Conservation (phyloP, 1,140 invertebrate genomes). For the Lordiphosa stackelbergi region DNA sequence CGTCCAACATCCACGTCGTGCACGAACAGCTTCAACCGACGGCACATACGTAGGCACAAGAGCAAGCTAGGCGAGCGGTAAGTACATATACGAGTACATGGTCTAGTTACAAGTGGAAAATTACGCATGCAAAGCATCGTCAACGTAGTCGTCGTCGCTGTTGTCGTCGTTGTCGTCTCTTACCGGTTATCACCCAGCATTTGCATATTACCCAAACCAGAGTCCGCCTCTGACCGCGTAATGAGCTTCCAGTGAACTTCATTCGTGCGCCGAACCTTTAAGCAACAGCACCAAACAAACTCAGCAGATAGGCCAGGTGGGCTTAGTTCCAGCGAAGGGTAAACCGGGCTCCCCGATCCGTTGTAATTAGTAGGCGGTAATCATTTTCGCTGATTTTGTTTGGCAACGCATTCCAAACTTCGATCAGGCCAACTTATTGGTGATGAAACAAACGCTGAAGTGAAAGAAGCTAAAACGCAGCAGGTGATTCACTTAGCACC, state of each 20-base stretch:
- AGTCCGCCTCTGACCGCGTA: slow-evolving; percentile 36
- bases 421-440: too few species aligned
- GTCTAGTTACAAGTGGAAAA: slow-evolving; percentile 29
- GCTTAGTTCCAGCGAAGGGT: too few species aligned
- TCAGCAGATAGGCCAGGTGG: too few species aligned
- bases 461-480: too few species aligned
- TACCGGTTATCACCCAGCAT: slow-evolving; percentile 28
- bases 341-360: too few species aligned
- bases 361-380: too few species aligned
- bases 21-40: slow-evolving; percentile 75
- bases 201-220: slow-evolving; percentile 16
- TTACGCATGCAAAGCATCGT: slow-evolving; percentile 43
- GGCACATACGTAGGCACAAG: slow-evolving; percentile 71
- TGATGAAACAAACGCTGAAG: too few species aligned
- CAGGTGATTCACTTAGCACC: too few species aligned
- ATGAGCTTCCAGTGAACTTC: slow-evolving; percentile 51
- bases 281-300: background rate
- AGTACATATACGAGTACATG: slow-evolving; percentile 23
- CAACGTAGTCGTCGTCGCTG: background rate
- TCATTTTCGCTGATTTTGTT: too few species aligned
- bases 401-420: too few species aligned
- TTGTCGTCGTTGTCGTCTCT: slow-evolving; percentile 9
- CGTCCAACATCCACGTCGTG: slow-evolving; percentile 71
- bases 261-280: slow-evolving; percentile 26
- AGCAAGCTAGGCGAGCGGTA: slow-evolving; percentile 75